These are phyloP conservation scores for Labroides dimidiatus DNA, from an alignment of 2,797 vertebrate species.

Conservation along the genomic window DNA sequence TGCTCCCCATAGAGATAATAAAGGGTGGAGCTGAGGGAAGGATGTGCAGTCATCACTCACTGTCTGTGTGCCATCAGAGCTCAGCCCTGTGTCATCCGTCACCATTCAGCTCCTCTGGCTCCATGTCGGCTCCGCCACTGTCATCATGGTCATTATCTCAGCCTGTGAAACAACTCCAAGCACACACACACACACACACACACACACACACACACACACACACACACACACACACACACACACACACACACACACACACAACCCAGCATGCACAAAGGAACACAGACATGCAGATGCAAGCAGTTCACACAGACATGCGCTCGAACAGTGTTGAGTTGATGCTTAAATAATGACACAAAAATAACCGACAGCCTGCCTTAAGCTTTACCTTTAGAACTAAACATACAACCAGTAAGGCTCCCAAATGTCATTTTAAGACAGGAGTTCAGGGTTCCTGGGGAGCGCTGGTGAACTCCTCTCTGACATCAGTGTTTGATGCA, in stretches of 20 bases:
- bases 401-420: no score
- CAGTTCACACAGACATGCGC: slow-evolving; percentile 5
- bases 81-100: slow-evolving; percentile 93
- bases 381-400: no score
- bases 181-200: slow-evolving; percentile 24
- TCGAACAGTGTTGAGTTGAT: background rate
- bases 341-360: no score
- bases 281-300: slow-evolving; percentile 33
- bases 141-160: slow-evolving; percentile 96
- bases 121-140: slow-evolving; percentile 88
- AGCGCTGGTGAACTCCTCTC: no score
- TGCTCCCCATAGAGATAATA: slow-evolving; percentile 90
- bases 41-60: slow-evolving; percentile 91
- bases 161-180: slow-evolving; percentile 67
- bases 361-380: no score
- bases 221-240: slow-evolving; percentile 40
- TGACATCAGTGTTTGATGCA: no score
- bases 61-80: slow-evolving; percentile 94
- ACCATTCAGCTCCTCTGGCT: slow-evolving; percentile 92
- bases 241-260: slow-evolving; percentile 7
- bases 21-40: slow-evolving; percentile 91
- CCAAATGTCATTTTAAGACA: no score
- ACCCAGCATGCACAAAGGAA: background rate
- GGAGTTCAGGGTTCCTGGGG: no score
- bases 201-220: slow-evolving; percentile 28